Evolutionary conservation across 2,113 vertebrate species (phyloP), one percentile per base, ranked within the genome.

Genomic region (Cryptomyrus ogoouensis): DNA sequence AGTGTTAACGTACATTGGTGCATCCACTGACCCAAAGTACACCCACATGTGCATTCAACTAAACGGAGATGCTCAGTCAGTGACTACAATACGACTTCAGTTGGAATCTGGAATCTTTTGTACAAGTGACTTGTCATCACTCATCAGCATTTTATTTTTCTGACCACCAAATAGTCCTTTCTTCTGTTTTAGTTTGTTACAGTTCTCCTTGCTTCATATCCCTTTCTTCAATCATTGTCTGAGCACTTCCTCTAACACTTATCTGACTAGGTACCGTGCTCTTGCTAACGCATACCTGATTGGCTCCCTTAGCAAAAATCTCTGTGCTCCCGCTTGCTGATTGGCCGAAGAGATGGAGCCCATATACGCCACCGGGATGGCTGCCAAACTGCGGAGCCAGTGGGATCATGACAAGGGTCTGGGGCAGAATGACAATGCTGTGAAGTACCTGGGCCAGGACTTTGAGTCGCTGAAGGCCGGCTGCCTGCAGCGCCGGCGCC

Each of bases 371-470:
- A 95, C 95, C 0, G 97, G 97, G 0, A 93, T 97, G 1, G 97
- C 97, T 0, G 96, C 95, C 0, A 96, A 96, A 85, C 92, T 97
- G 58, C 94, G 94, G 90, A 96, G 94, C 42, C 95, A 95, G 44
- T 93, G 97, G 24, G 96, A 96, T 3, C 95, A 95, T 86, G 95
- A 93, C 0, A 90, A 95, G 85, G 97, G 97, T 4, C 39, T 96
- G 87, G 97, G 97, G 1, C 92, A 89, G 74, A 96, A 97, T 13
- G 93, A 97, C 47, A 95, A 95, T 0, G 95, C 96, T 21, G 91
- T 97, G 84, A 96, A 96, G 19, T 96, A 96, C 93, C 90, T 96
- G 84, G 95, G 95, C 7, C 97, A 97, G 93, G 96, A 97, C 10
- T 97, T 92, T 0, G 93, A 95, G 4, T 91, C 39, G 0, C 21